phyloP scores from a whole-genome alignment of 2,113 vertebrate genomes.

The Dipodomys merriami region DNA sequence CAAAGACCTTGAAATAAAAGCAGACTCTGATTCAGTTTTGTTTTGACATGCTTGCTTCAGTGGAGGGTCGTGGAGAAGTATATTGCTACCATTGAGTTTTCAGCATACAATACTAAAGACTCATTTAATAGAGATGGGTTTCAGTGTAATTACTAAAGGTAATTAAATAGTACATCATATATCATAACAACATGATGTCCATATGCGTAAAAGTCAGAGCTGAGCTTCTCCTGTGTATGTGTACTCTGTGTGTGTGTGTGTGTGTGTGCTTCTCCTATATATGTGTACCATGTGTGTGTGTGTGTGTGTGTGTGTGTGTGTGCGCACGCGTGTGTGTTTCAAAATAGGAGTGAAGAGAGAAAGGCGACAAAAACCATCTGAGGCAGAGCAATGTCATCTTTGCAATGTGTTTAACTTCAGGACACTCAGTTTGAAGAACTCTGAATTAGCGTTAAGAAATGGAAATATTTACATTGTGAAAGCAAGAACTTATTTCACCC shows the following conservation, averaged over 20 bases:
- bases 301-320: not conserved
- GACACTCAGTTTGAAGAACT: not conserved
- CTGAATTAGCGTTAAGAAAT: constrained; percentile 7
- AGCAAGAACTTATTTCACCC: constrained; percentile 27
- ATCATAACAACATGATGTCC: not conserved
- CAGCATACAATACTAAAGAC: not conserved
- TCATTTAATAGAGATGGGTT: not conserved
- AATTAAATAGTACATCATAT: not conserved
- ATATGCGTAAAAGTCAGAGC: not conserved
- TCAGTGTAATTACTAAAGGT: not conserved
- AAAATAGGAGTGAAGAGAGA: not conserved
- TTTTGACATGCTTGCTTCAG: not conserved
- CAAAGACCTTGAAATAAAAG: too few relatives aligned
- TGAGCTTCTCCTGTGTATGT: not conserved
- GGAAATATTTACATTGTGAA: not conserved
- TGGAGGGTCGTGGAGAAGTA: not conserved
- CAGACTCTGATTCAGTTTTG: not conserved
- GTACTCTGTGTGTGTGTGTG: not conserved
- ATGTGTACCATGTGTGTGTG: not conserved
- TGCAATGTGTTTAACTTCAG: constrained; percentile 24
- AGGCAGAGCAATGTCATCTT: constrained; percentile 20
- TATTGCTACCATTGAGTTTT: not conserved
- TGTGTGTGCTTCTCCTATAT: not conserved
- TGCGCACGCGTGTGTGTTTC: not conserved
- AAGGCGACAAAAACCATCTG: not conserved